Percentiles rank a stretch among this genome's conserved stretches.
Evolutionary conservation across 2,888 invertebrate species (phyloP).

Genomic region (Abrostola triplasia): DNA sequence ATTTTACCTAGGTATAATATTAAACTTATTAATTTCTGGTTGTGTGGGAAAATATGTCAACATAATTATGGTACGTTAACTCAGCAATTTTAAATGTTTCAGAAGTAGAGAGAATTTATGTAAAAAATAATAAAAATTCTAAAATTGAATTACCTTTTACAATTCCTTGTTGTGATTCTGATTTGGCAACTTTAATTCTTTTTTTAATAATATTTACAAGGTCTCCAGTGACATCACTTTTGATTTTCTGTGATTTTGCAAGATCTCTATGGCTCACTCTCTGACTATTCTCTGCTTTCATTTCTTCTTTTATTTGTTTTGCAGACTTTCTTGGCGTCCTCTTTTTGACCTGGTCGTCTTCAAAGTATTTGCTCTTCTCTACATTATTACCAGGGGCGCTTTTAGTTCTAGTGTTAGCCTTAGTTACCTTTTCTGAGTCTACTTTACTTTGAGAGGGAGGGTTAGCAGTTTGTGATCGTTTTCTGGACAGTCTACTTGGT

Average conservation of each 20-base stretch:
- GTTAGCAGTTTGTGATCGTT: conserved; percentile 61
- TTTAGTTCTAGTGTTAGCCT: conserved; percentile 68
- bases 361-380: conserved; percentile 79
- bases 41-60: too few relatives aligned
- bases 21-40: too few relatives aligned
- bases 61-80: too few relatives aligned
- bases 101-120: background rate
- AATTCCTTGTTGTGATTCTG: conserved; percentile 67
- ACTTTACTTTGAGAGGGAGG: conserved; percentile 32
- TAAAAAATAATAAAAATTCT: background rate
- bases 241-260: conserved; percentile 58
- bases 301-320: conserved; percentile 63
- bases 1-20: too few relatives aligned
- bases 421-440: conserved; percentile 33
- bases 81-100: conserved; percentile 1
- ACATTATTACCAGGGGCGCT: conserved; percentile 68
- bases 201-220: conserved; percentile 86
- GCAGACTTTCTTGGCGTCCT: conserved; percentile 54
- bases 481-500: conserved; percentile 52
- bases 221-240: conserved; percentile 83
- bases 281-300: conserved; percentile 52
- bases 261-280: conserved; percentile 82
- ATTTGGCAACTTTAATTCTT: conserved; percentile 83
- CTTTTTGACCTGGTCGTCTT: conserved; percentile 52
- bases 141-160: conserved; percentile 70